A percentile compares a stretch with the other conserved stretches of the same genome.
These are phyloP conservation scores for Eupithecia vulgata DNA, from an alignment of 2,888 invertebrate genomes.

Conservation along the genomic window DNA sequence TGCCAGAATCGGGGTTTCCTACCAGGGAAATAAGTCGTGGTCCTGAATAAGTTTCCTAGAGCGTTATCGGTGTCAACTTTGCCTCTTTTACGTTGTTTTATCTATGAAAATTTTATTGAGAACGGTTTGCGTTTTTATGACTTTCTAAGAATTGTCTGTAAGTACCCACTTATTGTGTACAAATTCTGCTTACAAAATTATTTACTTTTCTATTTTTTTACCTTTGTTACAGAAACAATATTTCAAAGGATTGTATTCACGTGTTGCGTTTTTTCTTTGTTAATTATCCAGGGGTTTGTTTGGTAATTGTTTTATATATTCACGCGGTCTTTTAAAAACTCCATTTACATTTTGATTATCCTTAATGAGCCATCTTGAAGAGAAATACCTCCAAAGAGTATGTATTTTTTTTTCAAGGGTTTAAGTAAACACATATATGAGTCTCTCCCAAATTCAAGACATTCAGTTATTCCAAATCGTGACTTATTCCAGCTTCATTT, in stretches of 20 bases:
- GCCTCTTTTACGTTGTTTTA: conserved; percentile 18
- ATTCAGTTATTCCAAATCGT: neutral
- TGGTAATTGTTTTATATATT: neutral
- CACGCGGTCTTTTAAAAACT: neutral
- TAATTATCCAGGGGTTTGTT: neutral
- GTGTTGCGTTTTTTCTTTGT: neutral
- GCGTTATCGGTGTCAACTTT: conserved; percentile 25
- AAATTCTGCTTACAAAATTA: neutral
- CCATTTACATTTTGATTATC: neutral
- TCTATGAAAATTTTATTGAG: conserved; percentile 5
- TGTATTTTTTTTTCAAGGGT: neutral
- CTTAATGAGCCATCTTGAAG: neutral
- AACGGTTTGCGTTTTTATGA: neutral
- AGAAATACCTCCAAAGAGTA: neutral
- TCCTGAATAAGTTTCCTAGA: conserved; percentile 16
- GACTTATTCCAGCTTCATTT: conserved; percentile 6
- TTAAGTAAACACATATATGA: neutral
- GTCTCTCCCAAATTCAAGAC: neutral
- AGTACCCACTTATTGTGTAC: neutral
- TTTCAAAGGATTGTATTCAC: neutral
- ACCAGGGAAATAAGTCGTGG: neutral
- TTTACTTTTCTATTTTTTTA: neutral
- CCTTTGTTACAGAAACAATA: neutral
- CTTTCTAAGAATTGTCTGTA: neutral
- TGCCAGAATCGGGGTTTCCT: neutral